A percentile compares a stretch with the other conserved stretches of the same genome.
These are phyloP conservation scores for Cotesia congregata DNA, from an alignment of 2,888 invertebrate species.

Conservation along the genomic window DNA sequence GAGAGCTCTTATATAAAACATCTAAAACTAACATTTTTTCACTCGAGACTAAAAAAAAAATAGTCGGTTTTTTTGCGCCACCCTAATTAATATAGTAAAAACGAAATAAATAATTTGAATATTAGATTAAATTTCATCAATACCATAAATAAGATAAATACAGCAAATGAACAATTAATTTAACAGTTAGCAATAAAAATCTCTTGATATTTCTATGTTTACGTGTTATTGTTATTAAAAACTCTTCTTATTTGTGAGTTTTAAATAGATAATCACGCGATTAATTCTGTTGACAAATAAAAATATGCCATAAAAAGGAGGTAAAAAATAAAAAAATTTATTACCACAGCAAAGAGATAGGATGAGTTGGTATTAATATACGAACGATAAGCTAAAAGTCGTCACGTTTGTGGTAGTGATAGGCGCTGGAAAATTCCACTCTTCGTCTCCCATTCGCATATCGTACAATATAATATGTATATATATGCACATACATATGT, in stretches of 20 bases:
- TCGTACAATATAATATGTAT: constrained; percentile 7
- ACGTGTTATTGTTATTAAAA: not conserved
- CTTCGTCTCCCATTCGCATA: constrained; percentile 14
- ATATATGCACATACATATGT: not conserved
- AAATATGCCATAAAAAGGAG: not conserved
- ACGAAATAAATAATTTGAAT: no score
- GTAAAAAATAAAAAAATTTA: not conserved
- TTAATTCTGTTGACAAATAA: not conserved
- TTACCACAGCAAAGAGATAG: not conserved
- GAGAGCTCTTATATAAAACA: no score
- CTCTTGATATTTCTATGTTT: no score
- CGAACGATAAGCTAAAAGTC: constrained; percentile 10
- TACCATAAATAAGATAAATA: no score
- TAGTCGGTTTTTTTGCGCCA: no score
- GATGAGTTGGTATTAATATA: constrained; percentile 1
- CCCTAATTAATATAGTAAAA: no score
- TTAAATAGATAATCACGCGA: not conserved
- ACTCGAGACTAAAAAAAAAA: no score
- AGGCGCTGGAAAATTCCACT: constrained; percentile 38
- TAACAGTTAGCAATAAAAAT: no score
- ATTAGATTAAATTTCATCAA: no score
- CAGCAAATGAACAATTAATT: no score
- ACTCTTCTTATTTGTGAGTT: not conserved
- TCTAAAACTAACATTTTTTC: no score
- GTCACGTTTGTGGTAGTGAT: constrained; percentile 11